phyloP scores from a whole-genome alignment of 2,797 vertebrate species.

The Gymnothorax reevesii region DNA sequence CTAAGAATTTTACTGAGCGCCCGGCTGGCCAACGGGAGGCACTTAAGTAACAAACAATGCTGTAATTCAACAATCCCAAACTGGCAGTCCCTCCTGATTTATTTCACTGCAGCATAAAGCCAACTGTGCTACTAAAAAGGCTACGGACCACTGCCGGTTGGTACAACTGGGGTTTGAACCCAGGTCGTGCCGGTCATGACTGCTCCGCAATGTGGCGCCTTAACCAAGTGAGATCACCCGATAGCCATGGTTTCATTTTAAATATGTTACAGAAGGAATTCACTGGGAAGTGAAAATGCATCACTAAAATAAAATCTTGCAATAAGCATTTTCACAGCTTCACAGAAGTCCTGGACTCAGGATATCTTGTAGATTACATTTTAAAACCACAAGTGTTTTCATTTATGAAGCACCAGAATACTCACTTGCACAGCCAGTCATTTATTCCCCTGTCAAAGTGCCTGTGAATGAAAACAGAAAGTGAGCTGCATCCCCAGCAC shows the following conservation, averaged over 20 bases:
- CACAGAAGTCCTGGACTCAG: neutral
- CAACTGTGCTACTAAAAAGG: too few species aligned
- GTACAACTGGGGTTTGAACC: too few species aligned
- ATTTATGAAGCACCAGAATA: slow-evolving; percentile 29
- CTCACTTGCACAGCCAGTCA: slow-evolving; percentile 84
- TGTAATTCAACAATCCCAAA: too few species aligned
- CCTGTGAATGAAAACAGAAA: slow-evolving; percentile 51
- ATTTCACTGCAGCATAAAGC: too few species aligned
- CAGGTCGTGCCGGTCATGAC: too few species aligned
- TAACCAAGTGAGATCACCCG: too few species aligned
- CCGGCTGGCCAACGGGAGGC: too few species aligned
- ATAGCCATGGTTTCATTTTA: neutral
- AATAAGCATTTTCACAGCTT: neutral
- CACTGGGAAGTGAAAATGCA: neutral
- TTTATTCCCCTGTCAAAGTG: slow-evolving; percentile 83
- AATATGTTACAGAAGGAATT: neutral
- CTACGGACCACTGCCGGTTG: too few species aligned
- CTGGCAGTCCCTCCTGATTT: too few species aligned
- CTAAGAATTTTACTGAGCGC: too few species aligned
- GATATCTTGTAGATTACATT: neutral
- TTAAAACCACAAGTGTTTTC: neutral
- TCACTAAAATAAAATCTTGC: neutral
- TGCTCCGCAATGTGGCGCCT: too few species aligned
- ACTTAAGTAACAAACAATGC: too few species aligned
- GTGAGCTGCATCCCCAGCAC: neutral